Evolutionary conservation across 1,140 invertebrate species (phyloP), one percentile per base, ranked within the genome.

Genomic region (Telenomus remus): DNA sequence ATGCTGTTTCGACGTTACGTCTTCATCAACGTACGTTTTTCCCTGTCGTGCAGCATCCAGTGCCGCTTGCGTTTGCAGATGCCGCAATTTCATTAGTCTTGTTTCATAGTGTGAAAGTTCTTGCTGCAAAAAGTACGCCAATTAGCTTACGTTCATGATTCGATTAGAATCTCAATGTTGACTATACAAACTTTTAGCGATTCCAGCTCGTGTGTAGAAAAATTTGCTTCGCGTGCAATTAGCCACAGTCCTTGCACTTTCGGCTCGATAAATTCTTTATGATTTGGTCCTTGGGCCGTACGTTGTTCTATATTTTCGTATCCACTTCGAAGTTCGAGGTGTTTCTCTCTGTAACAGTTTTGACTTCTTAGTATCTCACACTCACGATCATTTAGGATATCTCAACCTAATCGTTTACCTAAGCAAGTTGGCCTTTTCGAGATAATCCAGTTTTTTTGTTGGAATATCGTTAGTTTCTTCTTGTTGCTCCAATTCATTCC

Each of bases 21-120:
- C 82, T 15, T 83, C 78, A 10, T 63, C 12, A 27, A 85, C 34
- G 11, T 82, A 79, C 4, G 70, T 11, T 55, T 85, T 83, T 44
- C 82, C 80, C 68, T 82, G 81, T 42, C 73, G 75, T 6, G 81
- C 82, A 12, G 84, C 81, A 63, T 85, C 82, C 35, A 87, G 44
- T 48, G 87, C 84, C 57, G 93, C 91, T 86, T 97, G 93, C 0
- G 92, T 92, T 83, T 96, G 93, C 46, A 97, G 84, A 80, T 94
- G 92, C 49, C 94, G 91, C 27, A 97, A 87, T 86, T 98, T 98
- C 0, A 95, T 83, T 11, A 98, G 87, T 14, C 95, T 89, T 34
- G 92, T 92, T 87, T 98, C 95, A 86, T 96, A 97, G 85, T 97
- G 96, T 66, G 92, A 89, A 48, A 98, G 85, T 85, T 98, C 96